Evolutionary conservation across 2,797 vertebrate species (phyloP).

Genomic region (Xenops minutus): DNA sequence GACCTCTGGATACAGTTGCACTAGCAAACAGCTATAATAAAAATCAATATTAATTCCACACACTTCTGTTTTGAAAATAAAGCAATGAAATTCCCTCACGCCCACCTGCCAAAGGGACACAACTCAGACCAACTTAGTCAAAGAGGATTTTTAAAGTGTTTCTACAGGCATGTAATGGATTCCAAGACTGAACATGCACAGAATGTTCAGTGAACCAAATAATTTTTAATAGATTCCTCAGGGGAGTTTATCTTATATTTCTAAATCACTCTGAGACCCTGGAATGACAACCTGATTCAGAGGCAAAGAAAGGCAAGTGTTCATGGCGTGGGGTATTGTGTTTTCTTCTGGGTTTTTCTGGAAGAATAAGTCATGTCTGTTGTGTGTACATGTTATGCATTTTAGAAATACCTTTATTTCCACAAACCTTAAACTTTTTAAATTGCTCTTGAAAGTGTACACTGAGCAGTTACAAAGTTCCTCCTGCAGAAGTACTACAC

Average conservation of each 20-base stretch:
- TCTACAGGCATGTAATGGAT: slow-evolving; percentile 44
- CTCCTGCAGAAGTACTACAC: not conserved
- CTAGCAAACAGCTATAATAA: slow-evolving; percentile 47
- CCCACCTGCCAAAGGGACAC: slow-evolving; percentile 36
- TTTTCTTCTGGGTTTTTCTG: not conserved
- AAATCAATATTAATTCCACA: slow-evolving; percentile 61
- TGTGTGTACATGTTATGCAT: not conserved
- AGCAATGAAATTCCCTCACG: slow-evolving; percentile 34
- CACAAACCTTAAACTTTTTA: not conserved
- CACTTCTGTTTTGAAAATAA: slow-evolving; percentile 61
- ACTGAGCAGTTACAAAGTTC: not conserved
- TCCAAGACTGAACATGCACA: slow-evolving; percentile 35
- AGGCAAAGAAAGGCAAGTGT: not conserved
- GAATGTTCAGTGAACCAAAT: slow-evolving; percentile 68
- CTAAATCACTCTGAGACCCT: slow-evolving; percentile 55
- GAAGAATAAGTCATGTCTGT: not conserved
- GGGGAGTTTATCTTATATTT: slow-evolving; percentile 50
- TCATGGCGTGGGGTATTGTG: not conserved
- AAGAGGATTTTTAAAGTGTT: slow-evolving; percentile 33
- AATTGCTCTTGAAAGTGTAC: not conserved
- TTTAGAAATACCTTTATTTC: not conserved
- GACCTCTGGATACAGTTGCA: not conserved
- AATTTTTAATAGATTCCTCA: slow-evolving; percentile 71
- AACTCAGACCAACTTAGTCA: not conserved
- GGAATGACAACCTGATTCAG: slow-evolving; percentile 33